Evolutionary conservation across 2,113 vertebrate species (phyloP).

Genomic region (Phylloscopus trochiloides): DNA sequence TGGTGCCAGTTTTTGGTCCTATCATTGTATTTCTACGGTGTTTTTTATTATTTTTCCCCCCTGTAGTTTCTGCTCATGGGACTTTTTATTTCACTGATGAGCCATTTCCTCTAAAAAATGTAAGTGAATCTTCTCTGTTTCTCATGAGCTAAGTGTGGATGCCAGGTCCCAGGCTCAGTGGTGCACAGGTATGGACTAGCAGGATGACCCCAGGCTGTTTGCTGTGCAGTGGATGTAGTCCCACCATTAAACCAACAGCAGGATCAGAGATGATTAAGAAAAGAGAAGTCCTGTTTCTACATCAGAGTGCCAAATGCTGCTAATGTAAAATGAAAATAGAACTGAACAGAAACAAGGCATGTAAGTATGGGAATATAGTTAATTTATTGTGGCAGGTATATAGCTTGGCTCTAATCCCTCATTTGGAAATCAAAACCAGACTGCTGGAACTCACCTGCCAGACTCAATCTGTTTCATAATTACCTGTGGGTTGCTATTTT

Average conservation of each 20-base stretch:
- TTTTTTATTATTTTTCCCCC: neutral
- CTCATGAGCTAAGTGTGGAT: neutral
- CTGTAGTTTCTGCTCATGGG: neutral
- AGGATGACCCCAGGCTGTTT: neutral
- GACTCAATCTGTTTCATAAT: constrained; percentile 47
- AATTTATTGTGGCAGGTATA: constrained; percentile 57
- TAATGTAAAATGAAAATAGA: constrained; percentile 68
- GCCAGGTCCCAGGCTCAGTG: neutral
- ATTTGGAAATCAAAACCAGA: constrained; percentile 31
- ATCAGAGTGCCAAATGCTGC: constrained; percentile 11
- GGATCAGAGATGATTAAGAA: neutral
- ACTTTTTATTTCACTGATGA: neutral
- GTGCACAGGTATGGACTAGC: neutral
- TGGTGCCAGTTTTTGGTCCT: neutral
- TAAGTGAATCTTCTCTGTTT: neutral
- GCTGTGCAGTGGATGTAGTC: neutral
- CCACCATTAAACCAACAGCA: neutral
- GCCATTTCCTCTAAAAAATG: neutral
- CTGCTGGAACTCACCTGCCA: constrained; percentile 23
- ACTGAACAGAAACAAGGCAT: constrained; percentile 49
- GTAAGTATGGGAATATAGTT: constrained; percentile 13
- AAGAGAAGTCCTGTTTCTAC: neutral
- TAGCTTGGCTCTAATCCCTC: constrained; percentile 37
- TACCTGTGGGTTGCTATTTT: constrained; percentile 60
- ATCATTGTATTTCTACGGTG: neutral